These are phyloP conservation scores for Melopsittacus undulatus DNA, from an alignment of 2,797 vertebrate species.

Conservation along the genomic window DNA sequence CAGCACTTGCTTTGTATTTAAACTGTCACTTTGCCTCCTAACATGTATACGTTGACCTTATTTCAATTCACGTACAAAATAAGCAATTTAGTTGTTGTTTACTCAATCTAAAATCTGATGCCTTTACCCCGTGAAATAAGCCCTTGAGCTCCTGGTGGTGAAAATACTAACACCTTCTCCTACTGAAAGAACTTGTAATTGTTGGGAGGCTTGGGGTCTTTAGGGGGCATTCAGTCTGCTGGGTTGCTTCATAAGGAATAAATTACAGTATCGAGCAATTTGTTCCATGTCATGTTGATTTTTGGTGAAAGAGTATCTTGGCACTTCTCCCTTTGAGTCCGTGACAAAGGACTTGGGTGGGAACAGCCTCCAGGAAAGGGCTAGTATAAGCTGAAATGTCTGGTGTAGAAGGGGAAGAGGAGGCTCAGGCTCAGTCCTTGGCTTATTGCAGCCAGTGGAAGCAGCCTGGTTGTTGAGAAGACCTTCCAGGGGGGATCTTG, in stretches of 20 bases:
- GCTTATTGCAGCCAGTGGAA: neutral
- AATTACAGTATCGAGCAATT: neutral
- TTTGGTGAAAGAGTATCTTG: neutral
- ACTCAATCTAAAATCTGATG: neutral
- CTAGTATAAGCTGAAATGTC: neutral
- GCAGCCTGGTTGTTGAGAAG: neutral
- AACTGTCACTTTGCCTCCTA: rapidly evolving
- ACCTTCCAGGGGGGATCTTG: neutral
- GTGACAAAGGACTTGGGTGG: neutral
- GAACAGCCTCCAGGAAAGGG: neutral
- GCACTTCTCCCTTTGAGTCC: neutral
- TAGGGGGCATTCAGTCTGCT: rapidly evolving
- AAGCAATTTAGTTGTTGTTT: neutral
- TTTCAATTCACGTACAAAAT: neutral
- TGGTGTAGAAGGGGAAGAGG: neutral
- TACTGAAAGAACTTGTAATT: rapidly evolving
- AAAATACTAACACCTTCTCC: neutral
- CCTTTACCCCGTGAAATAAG: neutral
- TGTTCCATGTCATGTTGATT: neutral
- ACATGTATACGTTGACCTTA: rapidly evolving
- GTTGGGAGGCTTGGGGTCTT: neutral
- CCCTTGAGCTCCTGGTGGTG: neutral
- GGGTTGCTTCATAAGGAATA: neutral
- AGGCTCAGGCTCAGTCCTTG: neutral
- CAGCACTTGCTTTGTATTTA: neutral